Evolutionary conservation across 2,888 invertebrate genomes (phyloP).

Genomic region (Chloromyia formosa): DNA sequence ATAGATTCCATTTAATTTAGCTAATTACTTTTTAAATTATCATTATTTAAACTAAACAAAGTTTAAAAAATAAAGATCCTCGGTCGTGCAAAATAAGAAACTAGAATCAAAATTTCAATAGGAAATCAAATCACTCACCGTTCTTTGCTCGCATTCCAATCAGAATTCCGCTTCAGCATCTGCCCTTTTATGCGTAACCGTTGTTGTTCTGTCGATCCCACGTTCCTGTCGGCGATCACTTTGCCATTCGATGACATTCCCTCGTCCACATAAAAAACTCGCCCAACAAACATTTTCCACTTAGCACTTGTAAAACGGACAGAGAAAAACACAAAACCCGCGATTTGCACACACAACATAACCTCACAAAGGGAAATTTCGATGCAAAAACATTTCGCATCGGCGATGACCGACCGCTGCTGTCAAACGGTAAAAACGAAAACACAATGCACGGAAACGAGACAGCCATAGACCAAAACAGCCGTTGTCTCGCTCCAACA

Average conservation of each 20-base stretch:
- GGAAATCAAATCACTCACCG: no score
- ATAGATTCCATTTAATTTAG: no score
- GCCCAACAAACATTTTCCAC: slow-evolving; percentile 6
- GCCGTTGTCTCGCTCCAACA: slow-evolving; percentile 4
- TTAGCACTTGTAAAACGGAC: neutral
- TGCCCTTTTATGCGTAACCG: no score
- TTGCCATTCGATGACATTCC: neutral
- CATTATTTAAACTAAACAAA: no score
- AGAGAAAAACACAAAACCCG: slow-evolving; percentile 15
- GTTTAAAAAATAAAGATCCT: no score
- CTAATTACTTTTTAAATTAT: no score
- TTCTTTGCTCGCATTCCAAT: no score
- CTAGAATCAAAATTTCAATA: no score
- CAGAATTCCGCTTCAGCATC: neutral
- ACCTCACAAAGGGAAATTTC: slow-evolving; percentile 37
- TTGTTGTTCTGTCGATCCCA: neutral
- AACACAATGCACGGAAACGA: slow-evolving; percentile 30
- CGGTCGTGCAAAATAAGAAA: no score
- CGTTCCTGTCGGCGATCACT: neutral
- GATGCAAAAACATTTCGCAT: slow-evolving; percentile 26
- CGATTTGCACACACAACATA: slow-evolving; percentile 30
- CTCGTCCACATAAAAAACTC: no score
- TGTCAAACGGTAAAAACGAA: slow-evolving; percentile 40
- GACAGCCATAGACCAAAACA: neutral
- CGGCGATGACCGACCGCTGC: slow-evolving; percentile 13